Evolutionary conservation across 2,113 vertebrate genomes (phyloP), one percentile per base, ranked within the genome.

Genomic region (Cyprinodon variegatus): DNA sequence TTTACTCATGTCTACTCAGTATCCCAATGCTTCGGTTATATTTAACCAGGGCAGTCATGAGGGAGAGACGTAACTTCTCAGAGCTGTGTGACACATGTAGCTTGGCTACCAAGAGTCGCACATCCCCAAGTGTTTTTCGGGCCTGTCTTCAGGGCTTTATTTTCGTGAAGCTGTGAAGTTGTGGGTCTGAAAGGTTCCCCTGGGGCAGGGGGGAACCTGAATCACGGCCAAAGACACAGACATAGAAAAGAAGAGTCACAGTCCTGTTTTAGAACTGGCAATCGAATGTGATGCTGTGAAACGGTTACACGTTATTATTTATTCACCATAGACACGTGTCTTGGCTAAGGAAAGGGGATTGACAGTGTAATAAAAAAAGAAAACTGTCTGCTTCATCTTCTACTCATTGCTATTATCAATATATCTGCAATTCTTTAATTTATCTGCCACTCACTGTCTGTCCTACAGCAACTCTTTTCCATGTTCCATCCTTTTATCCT

Each of bases 41-140:
- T 91, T 93, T 89, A 91, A 88, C 67, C 73, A 68, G 82, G 85
- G 83, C 83, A 86, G 86, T 90, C 88, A 87, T 76, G 79, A 89
- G 82, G 87, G 85, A 87, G 78, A 76, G 83, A 90, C 85, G 53
- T 70, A 70, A 86, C 83, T 87, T 92, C 81, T 88, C 83, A 70
- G 70, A 78, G 14, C 38, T 61, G 84, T 92, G 88, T 61, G 85
- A 90, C 86, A 82, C 71, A 79, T 73, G 84, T 85, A 90, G 77
- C 78, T 77, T 74, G 73, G 84, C 85, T 86, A 89, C 83, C 72
- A 63, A 77, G 77, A 90, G 86, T 90, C 90, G 89, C 90, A 86
- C 88, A 63, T 90, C 84, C 57, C 82, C 81, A 79, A 77, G 77
- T 88, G 86, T 85, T 88, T 81, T 78, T 80, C 88, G 89, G 86